Base-by-base conservation (phyloP, 2,113 vertebrate species). In the Istiophorus platypterus region DNA sequence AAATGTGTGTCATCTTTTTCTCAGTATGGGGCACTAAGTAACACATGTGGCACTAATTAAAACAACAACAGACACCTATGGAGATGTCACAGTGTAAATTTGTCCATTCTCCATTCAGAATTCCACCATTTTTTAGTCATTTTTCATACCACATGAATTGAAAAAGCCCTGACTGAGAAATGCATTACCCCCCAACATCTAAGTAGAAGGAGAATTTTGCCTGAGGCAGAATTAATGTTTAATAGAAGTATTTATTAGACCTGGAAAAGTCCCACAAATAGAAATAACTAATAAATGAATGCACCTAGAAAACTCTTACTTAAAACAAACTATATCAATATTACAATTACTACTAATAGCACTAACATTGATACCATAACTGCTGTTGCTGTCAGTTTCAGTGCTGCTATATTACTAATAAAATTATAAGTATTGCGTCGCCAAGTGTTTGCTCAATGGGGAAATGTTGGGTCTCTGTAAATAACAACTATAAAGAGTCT, bases 231-330 rank as follows among this genome's bases (percentile, higher is more conserved):
- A 64, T 82, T 13, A 63, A 61, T 69, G 15, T 74, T 86, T 80
- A 85, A 81, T 85, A n/a, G 39, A 52, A n/a, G 37, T 5, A 77
- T 52, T 34, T 88, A 29, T 66, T 31, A 66, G 34, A 58, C 9
- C 62, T 65, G 20, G 20, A 71, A 76, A 20, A n/a, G 45, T 57
- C 37, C 24, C 34, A 77, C 58, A 76, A 68, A 78, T 26, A 75
- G 42, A 64, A 42, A 75, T 67, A 72, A 9, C 10, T 37, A 37
- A 11, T 29, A n/a, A 47, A 74, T 49, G n/a, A 70, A 63, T n/a
- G n/a, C n/a, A n/a, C 13, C 41, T 4, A 17, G 13, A 45, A 17
- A 45, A 17, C 14, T 17, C 42, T 6, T 42, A 42, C 41, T 42
- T n/a, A n/a, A n/a, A n/a, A 42, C 9, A 42, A 15, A 45, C 49